Percentiles rank a stretch among this genome's conserved stretches.
phyloP scores from a whole-genome alignment of 2,888 invertebrate species.

The Xestia sexstrigata region DNA sequence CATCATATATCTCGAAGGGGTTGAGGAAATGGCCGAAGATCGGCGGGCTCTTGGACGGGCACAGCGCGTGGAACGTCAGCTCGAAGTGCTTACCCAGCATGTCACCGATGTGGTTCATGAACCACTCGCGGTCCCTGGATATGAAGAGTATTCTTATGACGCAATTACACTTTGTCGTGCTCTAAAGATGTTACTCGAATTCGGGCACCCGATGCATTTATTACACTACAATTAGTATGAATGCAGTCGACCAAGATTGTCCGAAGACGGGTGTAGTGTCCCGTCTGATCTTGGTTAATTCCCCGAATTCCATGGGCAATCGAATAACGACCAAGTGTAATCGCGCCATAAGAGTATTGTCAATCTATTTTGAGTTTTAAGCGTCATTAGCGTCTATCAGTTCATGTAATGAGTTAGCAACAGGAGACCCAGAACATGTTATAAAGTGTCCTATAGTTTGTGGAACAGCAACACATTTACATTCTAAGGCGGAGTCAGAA shows the following conservation, averaged over 20 bases:
- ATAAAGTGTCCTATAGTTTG: too few species aligned
- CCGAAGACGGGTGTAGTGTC: too few species aligned
- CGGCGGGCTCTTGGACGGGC: constrained; percentile 93
- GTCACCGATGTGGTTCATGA: constrained; percentile 92
- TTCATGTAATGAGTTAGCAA: too few species aligned
- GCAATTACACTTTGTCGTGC: not conserved
- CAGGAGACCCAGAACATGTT: too few species aligned
- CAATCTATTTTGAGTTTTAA: too few species aligned
- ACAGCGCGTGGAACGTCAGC: constrained; percentile 94
- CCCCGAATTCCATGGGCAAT: too few species aligned
- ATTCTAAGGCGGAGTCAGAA: too few species aligned
- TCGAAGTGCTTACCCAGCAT: constrained; percentile 95
- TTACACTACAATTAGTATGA: not conserved
- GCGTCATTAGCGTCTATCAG: too few species aligned
- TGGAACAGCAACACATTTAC: too few species aligned
- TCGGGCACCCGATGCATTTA: not conserved
- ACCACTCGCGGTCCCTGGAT: constrained; percentile 94
- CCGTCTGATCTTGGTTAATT: too few species aligned
- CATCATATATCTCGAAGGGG: constrained; percentile 94
- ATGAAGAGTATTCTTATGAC: not conserved
- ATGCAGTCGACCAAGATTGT: not conserved
- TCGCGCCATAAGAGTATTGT: too few species aligned
- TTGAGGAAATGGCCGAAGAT: constrained; percentile 96
- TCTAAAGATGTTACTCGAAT: not conserved
- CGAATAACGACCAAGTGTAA: too few species aligned